These are phyloP conservation scores for Pollenia angustigena DNA, from an alignment of 2,888 invertebrate genomes.

Conservation along the genomic window DNA sequence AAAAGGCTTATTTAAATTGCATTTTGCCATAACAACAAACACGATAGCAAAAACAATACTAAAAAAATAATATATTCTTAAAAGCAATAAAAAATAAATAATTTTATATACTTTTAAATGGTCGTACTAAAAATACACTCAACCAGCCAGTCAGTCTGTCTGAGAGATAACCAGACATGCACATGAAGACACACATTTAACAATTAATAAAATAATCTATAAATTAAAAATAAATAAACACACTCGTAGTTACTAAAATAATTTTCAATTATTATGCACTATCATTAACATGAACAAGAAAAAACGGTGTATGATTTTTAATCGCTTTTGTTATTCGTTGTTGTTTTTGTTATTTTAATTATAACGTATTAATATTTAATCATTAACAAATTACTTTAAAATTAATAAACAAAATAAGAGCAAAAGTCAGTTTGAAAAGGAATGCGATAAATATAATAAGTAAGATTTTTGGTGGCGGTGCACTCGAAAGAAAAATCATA, in stretches of 20 bases:
- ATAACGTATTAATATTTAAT: conserved; percentile 56
- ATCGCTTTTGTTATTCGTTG: conserved; percentile 13
- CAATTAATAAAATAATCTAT: conserved; percentile 65
- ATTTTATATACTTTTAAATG: background rate
- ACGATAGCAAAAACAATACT: conserved; percentile 16
- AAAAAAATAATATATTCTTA: conserved; percentile 6
- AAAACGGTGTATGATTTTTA: conserved; percentile 32
- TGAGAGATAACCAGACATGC: conserved; percentile 2
- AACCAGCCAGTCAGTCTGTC: conserved; percentile 27
- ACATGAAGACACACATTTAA: conserved; percentile 17
- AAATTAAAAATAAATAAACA: conserved; percentile 47
- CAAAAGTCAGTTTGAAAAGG: background rate
- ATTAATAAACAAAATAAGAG: conserved; percentile 29
- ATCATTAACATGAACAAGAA: too few species aligned
- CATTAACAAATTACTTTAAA: conserved; percentile 53
- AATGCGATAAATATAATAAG: background rate
- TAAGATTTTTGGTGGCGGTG: background rate
- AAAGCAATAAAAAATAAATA: conserved; percentile 13
- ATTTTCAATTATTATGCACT: background rate
- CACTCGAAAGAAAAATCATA: too few species aligned
- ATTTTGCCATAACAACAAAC: conserved; percentile 38
- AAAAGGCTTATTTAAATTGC: conserved; percentile 51
- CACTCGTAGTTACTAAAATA: background rate
- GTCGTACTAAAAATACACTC: conserved; percentile 2
- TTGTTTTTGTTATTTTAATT: conserved; percentile 50